These are phyloP conservation scores for Synanthedon tipuliformis DNA, from an alignment of 2,888 invertebrate species.

Conservation along the genomic window DNA sequence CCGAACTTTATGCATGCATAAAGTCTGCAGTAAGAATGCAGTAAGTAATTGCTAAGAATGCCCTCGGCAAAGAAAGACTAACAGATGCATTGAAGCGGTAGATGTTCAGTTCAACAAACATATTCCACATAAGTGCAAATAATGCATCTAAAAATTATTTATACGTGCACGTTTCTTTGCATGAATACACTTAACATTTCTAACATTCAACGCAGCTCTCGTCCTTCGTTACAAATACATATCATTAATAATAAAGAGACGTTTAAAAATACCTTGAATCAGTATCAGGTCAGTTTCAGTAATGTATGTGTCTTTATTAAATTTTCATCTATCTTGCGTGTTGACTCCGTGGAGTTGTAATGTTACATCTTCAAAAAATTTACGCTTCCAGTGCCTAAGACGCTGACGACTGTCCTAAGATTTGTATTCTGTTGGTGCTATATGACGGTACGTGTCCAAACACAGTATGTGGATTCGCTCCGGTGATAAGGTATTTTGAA, in stretches of 20 bases:
- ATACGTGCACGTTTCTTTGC: background rate
- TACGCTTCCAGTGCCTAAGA: no score
- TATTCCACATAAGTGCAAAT: background rate
- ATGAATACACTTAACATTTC: background rate
- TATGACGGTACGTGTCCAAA: slow-evolving; percentile 3
- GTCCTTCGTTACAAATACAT: slow-evolving; percentile 30
- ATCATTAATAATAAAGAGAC: slow-evolving; percentile 27
- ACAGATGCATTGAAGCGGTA: no score
- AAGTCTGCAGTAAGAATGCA: no score
- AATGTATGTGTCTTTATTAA: slow-evolving; percentile 13
- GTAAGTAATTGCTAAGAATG: no score
- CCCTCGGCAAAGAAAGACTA: no score
- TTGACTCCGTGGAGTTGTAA: background rate
- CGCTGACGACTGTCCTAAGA: no score
- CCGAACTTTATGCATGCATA: no score
- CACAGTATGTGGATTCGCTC: slow-evolving; percentile 7
- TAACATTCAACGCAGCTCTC: slow-evolving; percentile 21
- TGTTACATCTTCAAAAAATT: no score
- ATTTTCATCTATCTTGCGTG: background rate
- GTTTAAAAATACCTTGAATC: slow-evolving; percentile 47
- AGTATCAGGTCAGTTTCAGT: slow-evolving; percentile 24
- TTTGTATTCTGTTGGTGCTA: no score
- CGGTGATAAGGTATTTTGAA: slow-evolving; percentile 4
- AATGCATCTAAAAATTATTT: background rate
- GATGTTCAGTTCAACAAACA: no score